A percentile compares a stretch with the other conserved stretches of the same genome.
Conservation (phyloP, 2,113 vertebrate species). For the Mustela lutreola region DNA sequence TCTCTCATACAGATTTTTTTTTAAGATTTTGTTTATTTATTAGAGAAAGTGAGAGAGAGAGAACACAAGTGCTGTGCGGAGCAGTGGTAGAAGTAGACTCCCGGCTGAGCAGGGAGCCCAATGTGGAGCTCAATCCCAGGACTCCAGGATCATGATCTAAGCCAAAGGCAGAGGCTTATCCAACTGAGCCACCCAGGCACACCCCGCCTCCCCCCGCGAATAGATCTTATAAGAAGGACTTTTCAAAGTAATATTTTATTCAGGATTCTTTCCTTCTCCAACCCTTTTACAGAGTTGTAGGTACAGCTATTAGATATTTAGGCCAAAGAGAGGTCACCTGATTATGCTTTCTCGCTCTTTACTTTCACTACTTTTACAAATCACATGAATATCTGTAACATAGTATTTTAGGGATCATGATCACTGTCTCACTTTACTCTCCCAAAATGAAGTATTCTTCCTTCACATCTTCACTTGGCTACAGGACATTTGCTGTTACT, state of each 20-base stretch:
- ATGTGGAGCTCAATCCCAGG: not conserved
- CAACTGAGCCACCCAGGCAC: not conserved
- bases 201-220: no score
- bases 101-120: not conserved
- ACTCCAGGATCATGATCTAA: not conserved
- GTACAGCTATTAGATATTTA: conserved; percentile 20
- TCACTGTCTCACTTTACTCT: not conserved
- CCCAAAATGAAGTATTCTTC: not conserved
- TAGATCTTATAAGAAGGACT: not conserved
- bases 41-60: not conserved
- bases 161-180: not conserved
- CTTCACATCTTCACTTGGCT: conserved; percentile 12
- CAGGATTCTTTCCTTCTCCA: not conserved
- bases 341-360: conserved; percentile 14
- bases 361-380: not conserved
- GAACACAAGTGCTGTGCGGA: not conserved
- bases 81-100: not conserved
- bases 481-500: not conserved
- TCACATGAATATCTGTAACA: not conserved
- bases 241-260: conserved; percentile 19
- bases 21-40: not conserved
- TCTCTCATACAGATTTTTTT: not conserved
- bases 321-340: conserved; percentile 2
- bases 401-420: not conserved
- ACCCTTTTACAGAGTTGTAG: not conserved